Conservation (phyloP, 2,888 invertebrate genomes). For the Drosophila multiciliata region DNA sequence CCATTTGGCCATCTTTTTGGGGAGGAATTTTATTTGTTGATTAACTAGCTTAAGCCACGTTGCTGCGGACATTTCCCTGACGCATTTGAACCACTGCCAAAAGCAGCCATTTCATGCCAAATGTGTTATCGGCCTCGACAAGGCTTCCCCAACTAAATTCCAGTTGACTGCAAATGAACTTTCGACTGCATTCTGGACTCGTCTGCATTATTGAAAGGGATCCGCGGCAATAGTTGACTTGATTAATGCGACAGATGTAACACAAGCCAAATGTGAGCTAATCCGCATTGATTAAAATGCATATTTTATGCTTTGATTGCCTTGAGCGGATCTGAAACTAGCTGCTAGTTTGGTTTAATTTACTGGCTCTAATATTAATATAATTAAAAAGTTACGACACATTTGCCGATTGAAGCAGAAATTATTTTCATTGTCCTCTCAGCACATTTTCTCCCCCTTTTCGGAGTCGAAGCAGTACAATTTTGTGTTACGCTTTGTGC, state of each 20-base stretch:
- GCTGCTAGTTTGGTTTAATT: not conserved
- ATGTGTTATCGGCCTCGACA: constrained; percentile 58
- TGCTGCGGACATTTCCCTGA: constrained; percentile 35
- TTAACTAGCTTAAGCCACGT: constrained; percentile 63
- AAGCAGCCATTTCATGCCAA: constrained; percentile 58
- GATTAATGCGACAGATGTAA: constrained; percentile 27
- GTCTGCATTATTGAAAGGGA: constrained; percentile 35
- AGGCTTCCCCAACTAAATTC: constrained; percentile 41
- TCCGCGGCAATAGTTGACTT: constrained; percentile 1
- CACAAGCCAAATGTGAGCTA: not conserved
- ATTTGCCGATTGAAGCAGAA: constrained; percentile 69
- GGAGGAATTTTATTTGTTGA: constrained; percentile 67
- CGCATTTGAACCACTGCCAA: constrained; percentile 68
- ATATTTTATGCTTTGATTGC: constrained; percentile 67
- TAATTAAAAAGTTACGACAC: constrained; percentile 72
- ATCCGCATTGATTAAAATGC: constrained; percentile 33
- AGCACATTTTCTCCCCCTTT: not conserved
- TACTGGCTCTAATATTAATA: constrained; percentile 54
- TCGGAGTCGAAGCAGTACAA: constrained; percentile 40
- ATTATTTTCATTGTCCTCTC: constrained; percentile 36
- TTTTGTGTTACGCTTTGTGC: constrained; percentile 62
- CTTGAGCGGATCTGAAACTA: constrained; percentile 1
- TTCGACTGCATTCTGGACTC: constrained; percentile 27
- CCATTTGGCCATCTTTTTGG: constrained; percentile 23
- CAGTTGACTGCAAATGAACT: constrained; percentile 66